Base-by-base conservation (phyloP, 2,113 vertebrate species). In the Zosterops japonicus region DNA sequence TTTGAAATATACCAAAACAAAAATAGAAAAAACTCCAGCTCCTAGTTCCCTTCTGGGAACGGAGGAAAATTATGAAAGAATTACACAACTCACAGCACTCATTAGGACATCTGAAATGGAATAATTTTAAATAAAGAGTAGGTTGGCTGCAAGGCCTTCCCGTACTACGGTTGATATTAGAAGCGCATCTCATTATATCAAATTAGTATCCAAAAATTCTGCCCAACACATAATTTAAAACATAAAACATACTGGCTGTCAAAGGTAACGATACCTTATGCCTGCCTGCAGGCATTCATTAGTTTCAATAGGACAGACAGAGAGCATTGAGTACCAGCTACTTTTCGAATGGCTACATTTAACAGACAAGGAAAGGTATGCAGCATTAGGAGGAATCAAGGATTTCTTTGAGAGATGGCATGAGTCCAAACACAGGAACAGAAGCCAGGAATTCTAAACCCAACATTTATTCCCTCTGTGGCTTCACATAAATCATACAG, bases 111-210 rank as follows among this genome's bases (percentile, higher is more conserved):
- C 94, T 93, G 94, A 94, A 95, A 95, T 91, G 89, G 95, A 95
- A 92, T 69, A 97, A 96, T 96, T 96, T 86, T 87, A 96, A 89
- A 96, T 90, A 96, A 95, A 96, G 83, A 96, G 87, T 67, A 94
- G 90, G 92, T 44, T 96, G 83, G 90, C 95, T 95, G 63, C 75
- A 96, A 97, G 90, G 96, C 41, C 81, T 87, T 57, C 86, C 90
- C n/a, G 9, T 91, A 83, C 52, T 42, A 64, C 4, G 13, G 86
- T 27, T 94, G 93, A 83, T 96, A 96, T 96, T 96, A 96, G 90
- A 93, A 90, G 94, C 3, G 79, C 92, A 90, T 95, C 72, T 94
- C 55, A 70, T 92, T 97, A 94, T 28, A 95, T 86, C 53, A 96
- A 71, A 94, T 65, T 96, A 93, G 50, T 91, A 89, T 92, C 65